These are phyloP conservation scores for Remorina albescens DNA, from an alignment of 2,797 vertebrate genomes.

Conservation along the genomic window DNA sequence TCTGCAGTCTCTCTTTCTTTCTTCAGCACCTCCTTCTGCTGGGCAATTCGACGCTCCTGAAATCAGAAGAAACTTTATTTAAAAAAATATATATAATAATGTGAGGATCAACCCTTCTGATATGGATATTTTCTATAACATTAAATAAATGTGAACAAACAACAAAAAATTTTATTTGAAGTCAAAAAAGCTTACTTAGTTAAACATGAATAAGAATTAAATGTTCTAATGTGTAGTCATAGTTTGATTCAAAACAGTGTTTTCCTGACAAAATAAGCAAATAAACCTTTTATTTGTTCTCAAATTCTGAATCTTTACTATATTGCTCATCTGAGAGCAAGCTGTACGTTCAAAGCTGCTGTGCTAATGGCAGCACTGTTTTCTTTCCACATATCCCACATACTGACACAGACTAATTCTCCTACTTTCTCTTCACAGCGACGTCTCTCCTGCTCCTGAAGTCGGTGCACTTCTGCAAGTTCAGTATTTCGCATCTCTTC, in stretches of 20 bases:
- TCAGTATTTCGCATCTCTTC: conserved; percentile 87
- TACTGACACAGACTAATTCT: neutral
- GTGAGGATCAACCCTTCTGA: neutral
- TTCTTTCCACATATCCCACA: neutral
- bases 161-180: neutral
- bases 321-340: neutral
- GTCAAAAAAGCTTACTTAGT: neutral
- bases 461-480: conserved; percentile 90
- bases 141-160: no score
- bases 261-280: neutral
- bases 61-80: neutral
- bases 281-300: neutral
- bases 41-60: conserved; percentile 87
- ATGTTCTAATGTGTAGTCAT: neutral
- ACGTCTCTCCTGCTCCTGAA: conserved; percentile 92
- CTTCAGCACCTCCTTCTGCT: conserved; percentile 84
- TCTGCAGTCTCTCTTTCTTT: conserved; percentile 86
- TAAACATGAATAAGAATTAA: no score
- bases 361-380: neutral
- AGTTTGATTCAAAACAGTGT: neutral
- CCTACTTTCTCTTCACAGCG: conserved; percentile 88
- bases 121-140: neutral
- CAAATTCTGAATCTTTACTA: neutral
- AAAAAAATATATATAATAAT: no score
- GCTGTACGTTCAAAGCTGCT: neutral